Conservation (phyloP, 35 echinoderm and acorn worm genomes). For the Holothuria glaberrima region DNA sequence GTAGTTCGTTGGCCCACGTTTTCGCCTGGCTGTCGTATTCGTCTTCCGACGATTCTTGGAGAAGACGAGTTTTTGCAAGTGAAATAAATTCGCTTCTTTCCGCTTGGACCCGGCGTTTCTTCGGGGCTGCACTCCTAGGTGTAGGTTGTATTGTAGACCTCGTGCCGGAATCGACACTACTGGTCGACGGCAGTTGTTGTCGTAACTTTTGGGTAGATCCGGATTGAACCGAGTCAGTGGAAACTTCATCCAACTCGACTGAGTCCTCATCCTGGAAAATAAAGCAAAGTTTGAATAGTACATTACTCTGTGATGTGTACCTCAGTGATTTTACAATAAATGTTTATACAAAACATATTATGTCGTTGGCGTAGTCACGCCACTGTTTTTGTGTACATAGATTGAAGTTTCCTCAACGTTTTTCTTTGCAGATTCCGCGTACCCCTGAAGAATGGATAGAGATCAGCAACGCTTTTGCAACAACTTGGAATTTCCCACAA, state of each 20-base stretch:
- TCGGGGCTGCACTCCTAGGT: not conserved
- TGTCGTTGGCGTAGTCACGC: not conserved
- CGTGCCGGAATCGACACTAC: not conserved
- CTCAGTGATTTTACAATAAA: constrained; percentile 3
- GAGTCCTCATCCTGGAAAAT: constrained; percentile 16
- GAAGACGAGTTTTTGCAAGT: constrained; percentile 7
- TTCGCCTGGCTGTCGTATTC: too few species aligned
- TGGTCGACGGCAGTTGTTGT: constrained; percentile 18
- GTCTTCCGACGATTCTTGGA: constrained; percentile 15
- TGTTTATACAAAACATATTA: constrained; percentile 17
- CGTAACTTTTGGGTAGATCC: constrained; percentile 13
- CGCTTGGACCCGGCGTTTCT: not conserved
- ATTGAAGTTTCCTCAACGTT: not conserved
- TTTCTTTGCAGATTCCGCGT: not conserved
- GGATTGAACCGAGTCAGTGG: not conserved
- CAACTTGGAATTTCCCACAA: constrained; percentile 36
- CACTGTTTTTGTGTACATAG: not conserved
- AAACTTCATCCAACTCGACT: not conserved
- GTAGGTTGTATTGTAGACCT: not conserved
- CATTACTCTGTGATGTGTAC: not conserved
- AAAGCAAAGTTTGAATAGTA: not conserved
- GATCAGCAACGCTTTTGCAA: constrained; percentile 36
- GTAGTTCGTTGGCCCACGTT: constrained; percentile 38
- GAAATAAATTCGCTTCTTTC: constrained; percentile 15
- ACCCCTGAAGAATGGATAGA: constrained; percentile 42